Evolutionary conservation across 2,113 vertebrate genomes (phyloP), one percentile per base, ranked within the genome.

Genomic region (Chrysemys picta): DNA sequence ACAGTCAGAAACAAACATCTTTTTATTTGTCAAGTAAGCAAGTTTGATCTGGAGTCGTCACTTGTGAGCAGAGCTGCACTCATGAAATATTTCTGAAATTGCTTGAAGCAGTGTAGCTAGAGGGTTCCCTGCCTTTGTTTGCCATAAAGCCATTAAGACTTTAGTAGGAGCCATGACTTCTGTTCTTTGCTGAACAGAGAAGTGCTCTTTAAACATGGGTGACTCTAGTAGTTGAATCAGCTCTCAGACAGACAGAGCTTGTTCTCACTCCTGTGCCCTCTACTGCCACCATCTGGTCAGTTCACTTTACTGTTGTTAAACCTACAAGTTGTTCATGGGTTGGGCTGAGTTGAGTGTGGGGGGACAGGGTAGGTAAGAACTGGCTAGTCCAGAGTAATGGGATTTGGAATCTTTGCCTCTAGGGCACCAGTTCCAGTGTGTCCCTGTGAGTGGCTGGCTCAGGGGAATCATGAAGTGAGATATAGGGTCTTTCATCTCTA

Each of bases 1-100:
- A 92, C 94, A 96, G 95, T 89, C 89, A 75, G 82, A 89, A 90
- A 56, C 78, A 91, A 87, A 92, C n/a, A 12, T 27, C 24, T 27
- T 57, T 57, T 25, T 57, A 57, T 57, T 62, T 65, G 87, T 94
- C 91, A 89, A 53, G 78, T 92, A 38, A 92, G 78, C 89, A 80
- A 80, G 38, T n/a, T 38, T 89, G 72, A 65, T 86, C 49, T 82
- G 22, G 81, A 79, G 79, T 91, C 84, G 84, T 72, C 1, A 10
- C 31, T 85, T 80, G 31, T 87, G 84, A 88, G 35, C 79, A 91
- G 81, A 95, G 53, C 65, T 90, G 25, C 45, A 22, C 35, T 83
- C n/a, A 29, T 19, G 42, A 83, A 89, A 49, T 25, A 80, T 29
- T 35, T 10, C 22, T 56, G 4, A 19, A 84, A 62, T 80, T 95